Percentiles rank a stretch among this genome's conserved stretches.
Evolutionary conservation across 2,113 vertebrate species (phyloP).

Genomic region (Cochlearius cochlearius): DNA sequence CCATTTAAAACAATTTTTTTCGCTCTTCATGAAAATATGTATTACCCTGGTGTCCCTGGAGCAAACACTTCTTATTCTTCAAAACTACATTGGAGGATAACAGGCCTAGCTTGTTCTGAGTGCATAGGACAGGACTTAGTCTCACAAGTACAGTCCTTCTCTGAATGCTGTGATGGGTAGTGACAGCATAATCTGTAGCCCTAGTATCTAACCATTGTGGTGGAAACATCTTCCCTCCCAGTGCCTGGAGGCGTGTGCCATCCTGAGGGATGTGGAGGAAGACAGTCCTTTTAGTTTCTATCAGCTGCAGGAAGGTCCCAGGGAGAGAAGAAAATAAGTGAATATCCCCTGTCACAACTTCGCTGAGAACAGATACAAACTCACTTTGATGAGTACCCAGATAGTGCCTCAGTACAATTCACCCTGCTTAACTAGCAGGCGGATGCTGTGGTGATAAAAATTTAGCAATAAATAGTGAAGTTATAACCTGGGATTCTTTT

Average conservation of each 20-base stretch:
- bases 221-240: background rate
- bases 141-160: background rate
- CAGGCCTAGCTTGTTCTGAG: background rate
- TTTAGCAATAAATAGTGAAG: background rate
- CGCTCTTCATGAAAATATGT: background rate
- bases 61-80: background rate
- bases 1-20: background rate
- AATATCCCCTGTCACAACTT: background rate
- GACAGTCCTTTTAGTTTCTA: background rate
- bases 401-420: background rate
- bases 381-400: too few species aligned
- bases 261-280: background rate
- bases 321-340: background rate
- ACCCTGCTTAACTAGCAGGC: background rate
- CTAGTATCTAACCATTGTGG: accelerated
- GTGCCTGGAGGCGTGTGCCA: background rate
- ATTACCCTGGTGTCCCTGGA: background rate
- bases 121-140: background rate
- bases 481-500: background rate
- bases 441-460: background rate
- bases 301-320: background rate
- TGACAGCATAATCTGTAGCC: background rate
- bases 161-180: background rate
- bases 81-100: background rate
- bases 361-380: background rate